Evolutionary conservation across 2,797 vertebrate genomes (phyloP).

Genomic region (Gambusia yucatana): DNA sequence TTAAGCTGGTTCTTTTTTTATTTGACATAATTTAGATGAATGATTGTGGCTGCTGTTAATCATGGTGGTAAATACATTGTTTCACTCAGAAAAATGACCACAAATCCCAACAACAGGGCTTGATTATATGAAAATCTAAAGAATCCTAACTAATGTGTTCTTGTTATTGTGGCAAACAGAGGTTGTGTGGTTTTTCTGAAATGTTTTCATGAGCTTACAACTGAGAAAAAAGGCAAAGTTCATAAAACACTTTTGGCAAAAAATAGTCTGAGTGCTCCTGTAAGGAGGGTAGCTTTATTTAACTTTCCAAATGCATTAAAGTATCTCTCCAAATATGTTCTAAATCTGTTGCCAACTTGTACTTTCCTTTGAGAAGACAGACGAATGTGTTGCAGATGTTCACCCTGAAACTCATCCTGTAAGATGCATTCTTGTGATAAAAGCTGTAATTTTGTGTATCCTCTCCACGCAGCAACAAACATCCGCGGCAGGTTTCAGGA

Average conservation of each 20-base stretch:
- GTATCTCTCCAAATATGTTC: conserved; percentile 16
- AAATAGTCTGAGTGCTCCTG: not conserved
- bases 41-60: not conserved
- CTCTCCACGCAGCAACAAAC: conserved; percentile 14
- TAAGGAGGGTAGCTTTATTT: conserved; percentile 1
- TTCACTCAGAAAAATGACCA: not conserved
- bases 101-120: not conserved
- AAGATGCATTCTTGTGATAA: not conserved
- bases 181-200: not conserved
- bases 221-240: not conserved
- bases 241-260: conserved; percentile 4
- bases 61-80: not conserved
- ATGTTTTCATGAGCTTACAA: conserved; percentile 4
- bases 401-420: conserved; percentile 11
- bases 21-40: conserved; percentile 4
- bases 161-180: conserved; percentile 6
- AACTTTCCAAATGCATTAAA: conserved; percentile 15
- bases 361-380: conserved; percentile 22
- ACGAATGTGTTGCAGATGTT: conserved; percentile 14
- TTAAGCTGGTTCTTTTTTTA: not conserved
- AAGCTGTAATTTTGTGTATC: conserved; percentile 1
- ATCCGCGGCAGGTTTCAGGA: conserved; percentile 20
- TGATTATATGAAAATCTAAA: conserved; percentile 13
- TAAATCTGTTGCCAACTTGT: conserved; percentile 23
- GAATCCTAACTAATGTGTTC: not conserved